Base-by-base conservation (phyloP, 2,888 invertebrate genomes). In the Fabriciana adippe region DNA sequence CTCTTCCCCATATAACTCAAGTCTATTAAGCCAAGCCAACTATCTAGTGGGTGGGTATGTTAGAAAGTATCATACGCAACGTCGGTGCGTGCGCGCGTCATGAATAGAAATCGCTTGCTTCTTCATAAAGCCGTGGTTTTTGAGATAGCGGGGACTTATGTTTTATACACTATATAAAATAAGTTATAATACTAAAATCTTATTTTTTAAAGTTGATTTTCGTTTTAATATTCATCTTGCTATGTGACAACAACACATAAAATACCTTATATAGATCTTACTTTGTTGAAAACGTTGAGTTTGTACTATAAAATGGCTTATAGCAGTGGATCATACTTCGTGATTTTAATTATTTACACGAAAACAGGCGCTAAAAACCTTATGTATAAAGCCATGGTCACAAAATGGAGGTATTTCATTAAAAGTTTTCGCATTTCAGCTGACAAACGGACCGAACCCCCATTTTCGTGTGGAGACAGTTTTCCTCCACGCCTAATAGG, bases 21-120 rank as follows among this genome's bases (percentile, higher is more conserved):
- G 35, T 41, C 11, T 41, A 41, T 41, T 41, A 41, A 41, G 35
- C 35, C 51, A 51, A 61, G 18, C 35, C 6, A 16, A 50, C 35
- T 50, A 56, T 16, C 35, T 47, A 60, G 50, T 41, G 35, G 18
- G 50, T 41, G 35, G 18, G 50, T 68, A 50, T 51, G 65, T 59
- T 68, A 68, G 65, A 65, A 68, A 68, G 68, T 68, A 56, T 64
- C 54, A 48, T 68, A 70, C 65, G 70, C 61, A 70, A 70, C 51
- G 56, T 18, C 57, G 64, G 67, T 70, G 70, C 73, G 73, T 70
- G 70, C 68, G 76, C 80, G 76, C 83, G 85, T 78, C 83, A 83
- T 87, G 90, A 89, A 90, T 90, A 90, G 90, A 89, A 90, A 90
- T 90, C 87, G 83, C 79, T 81, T 78, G 80, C 82, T 85, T 72